phyloP scores from a whole-genome alignment of 2,888 invertebrate genomes.

The Drosophila seclusa region DNA sequence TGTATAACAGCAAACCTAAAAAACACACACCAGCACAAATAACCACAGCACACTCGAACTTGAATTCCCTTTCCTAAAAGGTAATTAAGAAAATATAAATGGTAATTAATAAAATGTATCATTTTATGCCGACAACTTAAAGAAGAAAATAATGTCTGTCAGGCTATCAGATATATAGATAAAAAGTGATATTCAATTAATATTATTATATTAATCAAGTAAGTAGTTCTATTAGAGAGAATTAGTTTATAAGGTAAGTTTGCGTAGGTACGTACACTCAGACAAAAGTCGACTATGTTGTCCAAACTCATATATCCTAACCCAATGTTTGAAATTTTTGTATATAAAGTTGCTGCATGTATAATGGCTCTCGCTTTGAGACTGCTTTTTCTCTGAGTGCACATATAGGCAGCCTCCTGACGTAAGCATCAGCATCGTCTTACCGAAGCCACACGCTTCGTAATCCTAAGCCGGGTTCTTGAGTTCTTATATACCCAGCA shows the following conservation, averaged over 20 bases:
- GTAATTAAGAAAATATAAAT: background rate
- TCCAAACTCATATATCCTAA: background rate
- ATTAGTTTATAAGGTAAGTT: background rate
- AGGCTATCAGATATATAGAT: background rate
- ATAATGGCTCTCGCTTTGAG: too few species aligned
- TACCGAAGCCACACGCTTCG: conserved; percentile 13
- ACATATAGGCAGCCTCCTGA: conserved; percentile 3
- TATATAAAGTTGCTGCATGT: background rate
- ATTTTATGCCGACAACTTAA: background rate
- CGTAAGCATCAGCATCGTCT: conserved; percentile 8
- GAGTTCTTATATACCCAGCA: background rate
- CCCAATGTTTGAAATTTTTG: accelerated
- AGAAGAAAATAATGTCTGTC: background rate
- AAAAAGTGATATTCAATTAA: background rate
- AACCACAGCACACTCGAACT: background rate
- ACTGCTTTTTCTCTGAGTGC: background rate
- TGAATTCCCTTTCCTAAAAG: background rate
- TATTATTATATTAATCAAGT: background rate
- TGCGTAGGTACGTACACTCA: background rate
- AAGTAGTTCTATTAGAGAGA: background rate
- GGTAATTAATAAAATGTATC: background rate
- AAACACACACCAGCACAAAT: background rate
- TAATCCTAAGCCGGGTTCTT: conserved; percentile 5
- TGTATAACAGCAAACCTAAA: background rate
- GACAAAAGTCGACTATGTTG: background rate